These are phyloP conservation scores for Scolopax mira DNA, from an alignment of 2,113 vertebrate species.

Conservation along the genomic window DNA sequence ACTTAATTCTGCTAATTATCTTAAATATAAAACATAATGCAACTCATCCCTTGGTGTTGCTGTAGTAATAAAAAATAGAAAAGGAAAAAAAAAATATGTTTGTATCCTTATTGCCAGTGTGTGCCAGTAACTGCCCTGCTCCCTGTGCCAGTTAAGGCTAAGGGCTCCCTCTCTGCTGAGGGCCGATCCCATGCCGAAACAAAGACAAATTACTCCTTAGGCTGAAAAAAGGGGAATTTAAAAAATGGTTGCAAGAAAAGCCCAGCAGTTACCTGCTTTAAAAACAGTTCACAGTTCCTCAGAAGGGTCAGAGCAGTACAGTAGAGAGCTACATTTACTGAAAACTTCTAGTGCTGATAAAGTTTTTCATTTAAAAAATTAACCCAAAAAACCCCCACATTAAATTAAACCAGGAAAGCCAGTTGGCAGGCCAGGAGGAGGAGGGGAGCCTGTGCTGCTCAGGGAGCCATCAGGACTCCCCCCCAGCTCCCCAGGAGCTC, in stretches of 20 bases:
- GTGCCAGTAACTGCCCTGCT: neutral
- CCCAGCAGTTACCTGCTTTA: neutral
- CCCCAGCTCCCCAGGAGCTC: no score
- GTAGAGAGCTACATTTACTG: constrained; percentile 40
- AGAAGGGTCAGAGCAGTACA: constrained; percentile 31
- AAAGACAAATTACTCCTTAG: neutral
- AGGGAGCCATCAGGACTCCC: neutral
- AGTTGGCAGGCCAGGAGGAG: neutral
- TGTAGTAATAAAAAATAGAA: constrained; percentile 57
- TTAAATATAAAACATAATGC: constrained; percentile 49
- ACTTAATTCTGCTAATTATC: constrained; percentile 37
- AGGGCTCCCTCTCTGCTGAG: fast-evolving
- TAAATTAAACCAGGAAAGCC: constrained; percentile 11
- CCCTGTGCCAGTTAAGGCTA: fast-evolving
- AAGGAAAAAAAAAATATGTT: neutral
- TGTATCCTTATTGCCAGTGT: constrained; percentile 5
- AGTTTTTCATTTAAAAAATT: neutral
- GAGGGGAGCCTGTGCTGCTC: fast-evolving
- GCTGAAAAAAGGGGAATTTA: neutral
- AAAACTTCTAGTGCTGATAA: constrained; percentile 38
- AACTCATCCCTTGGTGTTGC: constrained; percentile 1
- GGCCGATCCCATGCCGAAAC: neutral
- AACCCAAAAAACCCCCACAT: neutral
- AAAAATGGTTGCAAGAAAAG: neutral
- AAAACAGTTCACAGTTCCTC: neutral